Percentiles rank a stretch among this genome's conserved stretches.
phyloP scores from a whole-genome alignment of 2,797 vertebrate genomes.

The Peromyscus melanophrys region DNA sequence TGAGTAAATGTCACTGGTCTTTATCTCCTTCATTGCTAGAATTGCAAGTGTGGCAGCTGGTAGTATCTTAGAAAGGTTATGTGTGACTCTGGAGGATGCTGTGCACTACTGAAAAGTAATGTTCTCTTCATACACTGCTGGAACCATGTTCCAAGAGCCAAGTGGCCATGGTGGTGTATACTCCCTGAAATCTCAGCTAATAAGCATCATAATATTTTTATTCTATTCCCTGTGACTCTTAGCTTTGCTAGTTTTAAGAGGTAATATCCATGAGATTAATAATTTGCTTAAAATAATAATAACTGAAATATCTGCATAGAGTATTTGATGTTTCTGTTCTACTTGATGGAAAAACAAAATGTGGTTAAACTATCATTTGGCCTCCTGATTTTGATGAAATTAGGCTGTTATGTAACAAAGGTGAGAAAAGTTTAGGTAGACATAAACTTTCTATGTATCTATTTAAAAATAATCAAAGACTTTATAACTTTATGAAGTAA shows the following conservation, averaged over 20 bases:
- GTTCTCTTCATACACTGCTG: background rate
- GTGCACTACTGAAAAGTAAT: background rate
- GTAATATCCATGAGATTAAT: background rate
- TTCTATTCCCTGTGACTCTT: constrained; percentile 38
- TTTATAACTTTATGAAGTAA: background rate
- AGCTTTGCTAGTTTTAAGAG: background rate
- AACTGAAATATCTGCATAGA: background rate
- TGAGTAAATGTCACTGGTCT: background rate
- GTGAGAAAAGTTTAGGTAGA: background rate
- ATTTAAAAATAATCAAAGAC: constrained; percentile 25
- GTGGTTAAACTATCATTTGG: background rate
- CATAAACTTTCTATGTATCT: background rate
- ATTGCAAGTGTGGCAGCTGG: background rate
- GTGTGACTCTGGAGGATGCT: background rate
- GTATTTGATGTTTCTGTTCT: background rate
- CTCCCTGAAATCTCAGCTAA: constrained; percentile 8
- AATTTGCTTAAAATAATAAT: constrained; percentile 40
- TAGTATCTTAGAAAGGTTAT: background rate
- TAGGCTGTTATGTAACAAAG: background rate
- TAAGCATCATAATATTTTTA: background rate
- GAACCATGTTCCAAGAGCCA: constrained; percentile 14
- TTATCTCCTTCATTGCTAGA: background rate
- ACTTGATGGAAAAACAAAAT: background rate
- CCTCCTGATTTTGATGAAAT: background rate
- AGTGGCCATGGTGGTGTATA: background rate